Percentiles rank a stretch among this genome's conserved stretches.
These are phyloP conservation scores for Xyrauchen texanus DNA, from an alignment of 2,113 vertebrate species.

Conservation along the genomic window DNA sequence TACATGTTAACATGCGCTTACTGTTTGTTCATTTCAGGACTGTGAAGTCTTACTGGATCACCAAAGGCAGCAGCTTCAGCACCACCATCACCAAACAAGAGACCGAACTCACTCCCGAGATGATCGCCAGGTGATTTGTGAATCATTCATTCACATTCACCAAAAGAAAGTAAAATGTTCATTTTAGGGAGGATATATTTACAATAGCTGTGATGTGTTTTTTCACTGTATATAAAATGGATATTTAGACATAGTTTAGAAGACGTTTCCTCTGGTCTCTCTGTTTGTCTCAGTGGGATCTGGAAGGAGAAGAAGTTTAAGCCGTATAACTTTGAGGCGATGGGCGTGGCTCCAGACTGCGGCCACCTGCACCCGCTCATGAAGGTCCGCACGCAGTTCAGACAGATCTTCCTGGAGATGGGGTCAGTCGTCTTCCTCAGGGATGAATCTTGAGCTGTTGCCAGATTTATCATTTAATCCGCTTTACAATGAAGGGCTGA, in stretches of 20 bases:
- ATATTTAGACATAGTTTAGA: too few relatives aligned
- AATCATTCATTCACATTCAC: too few relatives aligned
- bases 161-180: too few relatives aligned
- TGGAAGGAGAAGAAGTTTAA: constrained; percentile 88
- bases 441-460: neutral
- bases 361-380: constrained; percentile 91
- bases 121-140: constrained; percentile 83
- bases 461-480: neutral
- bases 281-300: constrained; percentile 74
- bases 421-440: constrained; percentile 76
- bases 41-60: constrained; percentile 91
- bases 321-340: constrained; percentile 87
- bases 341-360: constrained; percentile 80
- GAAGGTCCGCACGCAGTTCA: constrained; percentile 92
- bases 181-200: too few relatives aligned
- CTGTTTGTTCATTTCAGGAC: constrained; percentile 71
- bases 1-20: too few relatives aligned
- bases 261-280: neutral
- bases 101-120: constrained; percentile 90
- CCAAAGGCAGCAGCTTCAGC: constrained; percentile 84
- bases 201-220: too few relatives aligned
- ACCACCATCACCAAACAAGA: constrained; percentile 85
- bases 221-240: too few relatives aligned
- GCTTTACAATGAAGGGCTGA: neutral
- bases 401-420: constrained; percentile 98